Evolutionary conservation across 2,797 vertebrate species (phyloP).

Genomic region (Fratercula arctica): DNA sequence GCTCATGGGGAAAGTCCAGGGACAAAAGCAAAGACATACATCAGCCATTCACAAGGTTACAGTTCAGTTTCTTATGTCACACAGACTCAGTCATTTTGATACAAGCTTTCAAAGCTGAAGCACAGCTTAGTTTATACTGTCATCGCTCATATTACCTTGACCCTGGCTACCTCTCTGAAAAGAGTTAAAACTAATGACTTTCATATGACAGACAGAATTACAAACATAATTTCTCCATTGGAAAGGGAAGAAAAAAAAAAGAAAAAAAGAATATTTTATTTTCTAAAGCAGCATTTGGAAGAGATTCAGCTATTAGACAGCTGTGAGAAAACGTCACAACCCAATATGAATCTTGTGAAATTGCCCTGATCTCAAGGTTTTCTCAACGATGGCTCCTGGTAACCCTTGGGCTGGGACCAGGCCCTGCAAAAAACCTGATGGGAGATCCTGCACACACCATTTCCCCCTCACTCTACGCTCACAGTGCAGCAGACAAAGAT

Average conservation of each 20-base stretch:
- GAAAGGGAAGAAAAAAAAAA: not conserved
- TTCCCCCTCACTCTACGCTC: not conserved
- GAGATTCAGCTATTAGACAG: not conserved
- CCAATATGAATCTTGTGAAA: not conserved
- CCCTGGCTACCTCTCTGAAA: not conserved
- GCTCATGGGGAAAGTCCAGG: not conserved
- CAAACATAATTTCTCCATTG: not conserved
- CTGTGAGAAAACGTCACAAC: not conserved
- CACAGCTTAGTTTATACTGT: not conserved
- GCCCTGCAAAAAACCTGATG: not conserved
- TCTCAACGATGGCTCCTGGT: not conserved
- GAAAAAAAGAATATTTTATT: not conserved
- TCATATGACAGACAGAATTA: not conserved
- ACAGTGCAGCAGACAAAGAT: not conserved
- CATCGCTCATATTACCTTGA: not conserved
- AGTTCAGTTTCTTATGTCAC: not conserved
- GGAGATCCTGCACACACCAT: not conserved
- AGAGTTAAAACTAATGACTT: not conserved
- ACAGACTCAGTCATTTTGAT: not conserved
- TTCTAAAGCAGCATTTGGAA: not conserved
- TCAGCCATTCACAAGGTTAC: not conserved
- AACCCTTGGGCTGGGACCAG: not conserved
- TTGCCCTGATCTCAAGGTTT: not conserved
- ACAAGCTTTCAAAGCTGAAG: not conserved
- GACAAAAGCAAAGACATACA: not conserved